Percentiles rank a stretch among this genome's conserved stretches.
These are phyloP conservation scores for Anarsia innoxiella DNA, from an alignment of 2,888 invertebrate species.

Conservation along the genomic window DNA sequence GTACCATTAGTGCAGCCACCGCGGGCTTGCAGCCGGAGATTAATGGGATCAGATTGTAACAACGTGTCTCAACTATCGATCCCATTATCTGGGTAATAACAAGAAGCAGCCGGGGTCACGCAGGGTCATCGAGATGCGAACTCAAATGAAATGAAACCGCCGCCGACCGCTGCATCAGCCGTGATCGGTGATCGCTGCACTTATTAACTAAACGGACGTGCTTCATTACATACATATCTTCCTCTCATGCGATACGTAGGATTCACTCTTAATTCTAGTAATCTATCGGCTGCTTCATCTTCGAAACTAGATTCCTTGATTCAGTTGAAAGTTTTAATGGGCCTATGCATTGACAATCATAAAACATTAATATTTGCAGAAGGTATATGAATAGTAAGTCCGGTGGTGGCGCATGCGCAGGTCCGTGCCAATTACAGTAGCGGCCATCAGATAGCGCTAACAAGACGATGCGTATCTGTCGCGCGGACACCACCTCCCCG, in stretches of 20 bases:
- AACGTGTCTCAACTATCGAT: conserved; percentile 8
- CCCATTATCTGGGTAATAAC: conserved; percentile 10
- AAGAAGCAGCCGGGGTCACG: conserved; percentile 5
- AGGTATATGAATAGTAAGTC: conserved; percentile 31
- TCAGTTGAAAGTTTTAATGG: not conserved
- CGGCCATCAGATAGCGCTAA: conserved; percentile 70
- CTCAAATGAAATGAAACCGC: conserved; percentile 5
- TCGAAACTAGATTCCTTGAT: not conserved
- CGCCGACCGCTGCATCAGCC: too few relatives aligned
- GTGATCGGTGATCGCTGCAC: too few relatives aligned
- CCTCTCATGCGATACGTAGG: too few relatives aligned
- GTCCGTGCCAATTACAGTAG: conserved; percentile 65
- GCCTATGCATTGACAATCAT: not conserved
- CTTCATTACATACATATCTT: not conserved
- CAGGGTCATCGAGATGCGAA: conserved; percentile 7
- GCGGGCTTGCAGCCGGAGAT: conserved; percentile 1
- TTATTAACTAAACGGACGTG: not conserved
- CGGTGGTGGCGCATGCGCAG: conserved; percentile 33
- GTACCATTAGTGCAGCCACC: conserved; percentile 2
- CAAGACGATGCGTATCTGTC: conserved; percentile 68
- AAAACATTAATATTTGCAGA: conserved; percentile 24
- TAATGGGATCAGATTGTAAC: conserved; percentile 7
- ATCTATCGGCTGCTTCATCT: not conserved
- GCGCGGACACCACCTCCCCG: conserved; percentile 21
- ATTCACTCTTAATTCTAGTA: not conserved